A percentile compares a stretch with the other conserved stretches of the same genome.
Evolutionary conservation across 2,888 invertebrate species (phyloP).

Genomic region (Andricus quercusramuli): DNA sequence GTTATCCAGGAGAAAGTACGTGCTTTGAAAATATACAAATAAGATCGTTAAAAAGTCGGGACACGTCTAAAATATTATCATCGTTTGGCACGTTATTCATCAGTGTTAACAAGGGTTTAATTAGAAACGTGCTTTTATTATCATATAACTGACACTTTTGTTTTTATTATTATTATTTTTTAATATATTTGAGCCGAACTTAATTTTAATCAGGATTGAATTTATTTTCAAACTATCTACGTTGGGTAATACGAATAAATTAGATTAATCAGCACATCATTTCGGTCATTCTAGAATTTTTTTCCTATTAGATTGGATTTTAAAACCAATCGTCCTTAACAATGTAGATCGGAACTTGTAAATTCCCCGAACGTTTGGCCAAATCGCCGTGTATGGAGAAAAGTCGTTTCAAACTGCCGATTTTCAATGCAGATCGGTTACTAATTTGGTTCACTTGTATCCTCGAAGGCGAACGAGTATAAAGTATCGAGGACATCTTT

Average conservation of each 20-base stretch:
- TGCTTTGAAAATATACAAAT: neutral
- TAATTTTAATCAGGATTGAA: neutral
- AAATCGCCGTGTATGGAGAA: conserved; percentile 49
- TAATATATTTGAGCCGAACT: neutral
- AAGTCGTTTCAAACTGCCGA: conserved; percentile 55
- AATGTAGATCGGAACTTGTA: conserved; percentile 46
- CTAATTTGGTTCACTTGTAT: conserved; percentile 42
- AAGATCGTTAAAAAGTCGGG: conserved; percentile 13
- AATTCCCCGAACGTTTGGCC: conserved; percentile 45
- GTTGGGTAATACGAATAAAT: neutral
- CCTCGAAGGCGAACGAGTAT: conserved; percentile 26
- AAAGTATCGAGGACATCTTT: conserved; percentile 45
- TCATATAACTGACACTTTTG: neutral
- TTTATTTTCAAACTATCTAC: neutral
- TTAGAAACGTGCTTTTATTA: neutral
- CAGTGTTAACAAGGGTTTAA: neutral
- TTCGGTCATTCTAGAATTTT: conserved; percentile 30
- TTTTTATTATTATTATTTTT: neutral
- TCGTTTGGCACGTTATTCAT: neutral
- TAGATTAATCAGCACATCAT: neutral
- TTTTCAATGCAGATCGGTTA: conserved; percentile 59
- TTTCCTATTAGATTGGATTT: conserved; percentile 48
- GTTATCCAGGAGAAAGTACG: neutral
- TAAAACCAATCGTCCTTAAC: conserved; percentile 44
- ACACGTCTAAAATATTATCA: neutral